Conservation (phyloP, 2,797 vertebrate genomes). For the Vultur gryphus region DNA sequence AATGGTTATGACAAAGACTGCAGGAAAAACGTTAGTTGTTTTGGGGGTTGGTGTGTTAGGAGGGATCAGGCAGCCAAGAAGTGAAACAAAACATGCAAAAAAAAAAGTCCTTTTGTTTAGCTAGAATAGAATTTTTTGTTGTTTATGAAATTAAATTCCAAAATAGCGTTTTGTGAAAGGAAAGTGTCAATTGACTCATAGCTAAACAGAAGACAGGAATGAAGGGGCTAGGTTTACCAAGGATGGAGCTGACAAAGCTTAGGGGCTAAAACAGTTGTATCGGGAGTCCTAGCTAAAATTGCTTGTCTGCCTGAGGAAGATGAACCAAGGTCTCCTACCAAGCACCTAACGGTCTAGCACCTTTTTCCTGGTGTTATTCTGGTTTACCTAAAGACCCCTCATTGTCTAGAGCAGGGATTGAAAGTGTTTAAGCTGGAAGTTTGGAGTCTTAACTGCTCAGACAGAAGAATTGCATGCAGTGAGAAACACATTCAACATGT, state of each 20-base stretch:
- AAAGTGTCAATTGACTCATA: background rate
- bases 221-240: background rate
- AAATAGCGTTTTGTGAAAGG: background rate
- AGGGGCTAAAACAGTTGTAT: background rate
- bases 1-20: background rate
- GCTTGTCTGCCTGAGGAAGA: background rate
- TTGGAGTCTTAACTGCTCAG: background rate
- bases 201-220: background rate
- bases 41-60: background rate
- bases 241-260: background rate
- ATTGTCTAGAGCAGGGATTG: background rate
- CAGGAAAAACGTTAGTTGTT: background rate
- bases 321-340: background rate
- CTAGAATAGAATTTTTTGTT: background rate
- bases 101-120: background rate
- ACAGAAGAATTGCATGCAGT: background rate
- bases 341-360: fast-evolving
- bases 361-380: background rate
- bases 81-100: background rate
- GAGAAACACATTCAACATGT: background rate
- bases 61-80: background rate
- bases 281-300: background rate
- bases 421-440: background rate
- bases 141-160: background rate
- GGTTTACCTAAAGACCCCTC: background rate